A percentile compares a stretch with the other conserved stretches of the same genome.
Evolutionary conservation across 2,797 vertebrate genomes (phyloP).

Genomic region (Sebastes matsubarae): DNA sequence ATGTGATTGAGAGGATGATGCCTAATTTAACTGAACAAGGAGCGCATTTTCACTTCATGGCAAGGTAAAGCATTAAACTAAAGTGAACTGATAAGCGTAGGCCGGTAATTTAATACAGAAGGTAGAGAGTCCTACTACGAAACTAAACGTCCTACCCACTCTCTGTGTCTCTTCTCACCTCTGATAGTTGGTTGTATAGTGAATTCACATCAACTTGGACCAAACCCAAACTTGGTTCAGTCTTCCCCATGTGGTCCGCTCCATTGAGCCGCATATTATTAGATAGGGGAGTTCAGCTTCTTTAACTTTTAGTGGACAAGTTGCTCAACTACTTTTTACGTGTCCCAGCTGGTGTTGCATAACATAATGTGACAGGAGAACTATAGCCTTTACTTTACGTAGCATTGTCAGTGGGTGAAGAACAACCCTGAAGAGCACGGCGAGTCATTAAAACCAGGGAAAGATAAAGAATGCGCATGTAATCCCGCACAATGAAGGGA

Average conservation of each 20-base stretch:
- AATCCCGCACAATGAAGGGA: constrained; percentile 11
- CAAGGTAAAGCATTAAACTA: neutral
- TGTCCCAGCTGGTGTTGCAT: neutral
- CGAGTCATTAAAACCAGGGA: neutral
- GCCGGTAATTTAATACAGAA: neutral
- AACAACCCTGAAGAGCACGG: neutral
- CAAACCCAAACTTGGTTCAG: constrained; percentile 10
- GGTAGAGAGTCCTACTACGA: neutral
- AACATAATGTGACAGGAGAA: neutral
- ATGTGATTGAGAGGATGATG: neutral
- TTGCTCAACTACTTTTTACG: constrained; percentile 16
- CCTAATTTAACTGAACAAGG: neutral
- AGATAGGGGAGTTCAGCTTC: constrained; percentile 34
- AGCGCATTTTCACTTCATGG: neutral
- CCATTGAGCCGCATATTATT: constrained; percentile 28
- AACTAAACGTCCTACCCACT: neutral
- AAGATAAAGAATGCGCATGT: constrained; percentile 2
- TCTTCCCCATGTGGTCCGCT: constrained; percentile 2
- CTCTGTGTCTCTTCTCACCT: neutral
- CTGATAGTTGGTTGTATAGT: neutral
- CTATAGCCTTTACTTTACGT: constrained; percentile 1
- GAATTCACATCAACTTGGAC: neutral
- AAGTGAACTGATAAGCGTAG: neutral
- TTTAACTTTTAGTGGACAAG: constrained; percentile 25
- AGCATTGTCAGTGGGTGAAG: neutral